Evolutionary conservation across 2,888 invertebrate genomes (phyloP), one percentile per base, ranked within the genome.

Genomic region (Bellardia bayeri): DNA sequence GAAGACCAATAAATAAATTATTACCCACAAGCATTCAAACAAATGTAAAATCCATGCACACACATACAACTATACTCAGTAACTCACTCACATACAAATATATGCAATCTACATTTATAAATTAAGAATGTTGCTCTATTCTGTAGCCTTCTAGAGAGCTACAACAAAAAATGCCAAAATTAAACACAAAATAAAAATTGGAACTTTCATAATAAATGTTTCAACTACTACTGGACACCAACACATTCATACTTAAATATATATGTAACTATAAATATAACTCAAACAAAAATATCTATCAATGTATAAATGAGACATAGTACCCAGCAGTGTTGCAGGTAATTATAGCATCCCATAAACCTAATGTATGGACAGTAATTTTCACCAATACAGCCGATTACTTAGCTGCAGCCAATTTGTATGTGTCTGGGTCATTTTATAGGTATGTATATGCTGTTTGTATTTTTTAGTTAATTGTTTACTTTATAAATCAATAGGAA

Each of bases 181-280:
- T 49, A 30, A 75, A 45, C 49, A 33, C 37, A 72, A 71, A 86
- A 66, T 40, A 56, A 79, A 75, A 82, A 86, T 64, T 75, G 56
- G 54, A 86, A 86, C 86, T 86, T 82, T 82, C 82, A 82, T 82
- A 82, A 86, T 74, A 79, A 79, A 86, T 82, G 79, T 82, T 79
- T 33, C 74, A 56, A 16, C 61, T 49, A 16, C 61, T 49, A 56
- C 42, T 69, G 69, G 69, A 69, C 69, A 56, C 71, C 42, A 76
- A 51, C 54, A 63, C 63, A 51, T 40, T 45, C 80, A 40, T 66
- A 72, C 49, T 40, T 71, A 66, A 14, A 14, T 8, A 64, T 8
- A 16, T 45, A 49, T 30, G 49, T 71, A 74, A 37, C 45, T 5
- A 71, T n/a, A 16, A 37, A 40, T 33, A 40, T 49, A 58, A 66